These are phyloP conservation scores for Dufourea novaeangliae DNA, from an alignment of 1,140 invertebrate genomes.

Conservation along the genomic window DNA sequence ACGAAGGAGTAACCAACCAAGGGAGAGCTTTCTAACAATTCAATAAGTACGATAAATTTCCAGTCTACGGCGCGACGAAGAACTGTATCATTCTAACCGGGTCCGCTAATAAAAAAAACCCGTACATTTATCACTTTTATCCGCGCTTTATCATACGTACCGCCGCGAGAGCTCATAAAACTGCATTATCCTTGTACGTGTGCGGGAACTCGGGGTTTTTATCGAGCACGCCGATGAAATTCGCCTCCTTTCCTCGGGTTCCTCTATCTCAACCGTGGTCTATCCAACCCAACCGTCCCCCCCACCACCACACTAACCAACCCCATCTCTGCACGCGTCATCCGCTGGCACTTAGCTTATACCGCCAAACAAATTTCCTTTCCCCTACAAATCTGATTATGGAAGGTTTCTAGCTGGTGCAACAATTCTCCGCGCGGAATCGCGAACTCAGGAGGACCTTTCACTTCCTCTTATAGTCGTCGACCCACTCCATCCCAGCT, in stretches of 20 bases:
- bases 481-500: neutral
- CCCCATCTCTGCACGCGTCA: neutral
- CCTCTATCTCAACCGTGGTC: neutral
- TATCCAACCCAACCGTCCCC: no score
- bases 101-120: conserved; percentile 34
- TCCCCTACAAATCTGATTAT: conserved; percentile 4
- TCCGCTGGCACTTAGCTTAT: neutral
- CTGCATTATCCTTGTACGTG: conserved; percentile 35
- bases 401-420: neutral
- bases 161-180: conserved; percentile 34
- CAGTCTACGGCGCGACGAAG: neutral
- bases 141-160: conserved; percentile 39
- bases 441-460: neutral
- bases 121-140: conserved; percentile 50
- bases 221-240: conserved; percentile 23
- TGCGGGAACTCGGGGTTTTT: conserved; percentile 25
- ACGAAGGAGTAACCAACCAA: neutral
- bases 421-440: conserved; percentile 21
- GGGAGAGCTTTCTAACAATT: neutral
- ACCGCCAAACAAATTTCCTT: conserved; percentile 26
- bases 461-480: neutral
- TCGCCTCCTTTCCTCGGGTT: neutral
- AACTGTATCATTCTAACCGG: conserved; percentile 11
- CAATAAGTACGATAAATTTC: conserved; percentile 39
- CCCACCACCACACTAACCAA: no score